Percentiles rank a stretch among this genome's conserved stretches.
Evolutionary conservation across 2,797 vertebrate species (phyloP).

Genomic region (Caiman crocodilus): DNA sequence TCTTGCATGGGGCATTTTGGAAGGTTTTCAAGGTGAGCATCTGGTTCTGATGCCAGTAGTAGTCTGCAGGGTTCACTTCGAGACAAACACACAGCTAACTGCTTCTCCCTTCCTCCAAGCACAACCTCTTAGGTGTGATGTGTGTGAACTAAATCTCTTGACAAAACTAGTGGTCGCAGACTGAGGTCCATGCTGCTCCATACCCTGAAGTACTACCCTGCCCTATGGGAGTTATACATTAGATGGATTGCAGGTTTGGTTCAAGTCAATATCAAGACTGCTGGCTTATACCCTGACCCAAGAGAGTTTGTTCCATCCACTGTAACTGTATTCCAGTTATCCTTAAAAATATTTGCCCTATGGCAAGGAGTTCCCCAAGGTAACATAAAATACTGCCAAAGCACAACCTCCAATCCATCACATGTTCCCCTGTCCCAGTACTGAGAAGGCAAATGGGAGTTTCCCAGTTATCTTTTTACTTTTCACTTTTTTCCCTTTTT

Average conservation of each 20-base stretch:
- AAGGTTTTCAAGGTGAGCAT: not conserved
- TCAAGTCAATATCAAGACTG: too few relatives aligned
- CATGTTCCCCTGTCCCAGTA: too few relatives aligned
- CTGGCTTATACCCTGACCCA: not conserved
- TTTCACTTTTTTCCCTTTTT: too few relatives aligned
- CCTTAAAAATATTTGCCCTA: too few relatives aligned
- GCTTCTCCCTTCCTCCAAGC: not conserved
- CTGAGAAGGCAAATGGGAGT: too few relatives aligned
- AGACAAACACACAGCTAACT: not conserved
- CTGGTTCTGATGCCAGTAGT: not conserved
- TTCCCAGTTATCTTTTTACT: too few relatives aligned
- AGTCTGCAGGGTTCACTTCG: too few relatives aligned
- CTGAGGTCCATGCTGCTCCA: not conserved
- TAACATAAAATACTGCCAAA: too few relatives aligned
- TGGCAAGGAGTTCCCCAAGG: too few relatives aligned
- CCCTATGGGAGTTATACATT: not conserved
- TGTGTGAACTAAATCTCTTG: not conserved
- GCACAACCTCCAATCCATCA: too few relatives aligned
- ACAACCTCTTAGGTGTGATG: not conserved
- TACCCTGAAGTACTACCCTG: not conserved
- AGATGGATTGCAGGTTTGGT: not conserved
- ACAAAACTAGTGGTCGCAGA: not conserved
- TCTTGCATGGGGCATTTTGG: not conserved
- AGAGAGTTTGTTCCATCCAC: not conserved
- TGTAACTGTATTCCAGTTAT: too few relatives aligned